Percentiles rank a stretch among this genome's conserved stretches.
phyloP scores from a whole-genome alignment of 2,113 vertebrate genomes.

The Mustela lutreola region DNA sequence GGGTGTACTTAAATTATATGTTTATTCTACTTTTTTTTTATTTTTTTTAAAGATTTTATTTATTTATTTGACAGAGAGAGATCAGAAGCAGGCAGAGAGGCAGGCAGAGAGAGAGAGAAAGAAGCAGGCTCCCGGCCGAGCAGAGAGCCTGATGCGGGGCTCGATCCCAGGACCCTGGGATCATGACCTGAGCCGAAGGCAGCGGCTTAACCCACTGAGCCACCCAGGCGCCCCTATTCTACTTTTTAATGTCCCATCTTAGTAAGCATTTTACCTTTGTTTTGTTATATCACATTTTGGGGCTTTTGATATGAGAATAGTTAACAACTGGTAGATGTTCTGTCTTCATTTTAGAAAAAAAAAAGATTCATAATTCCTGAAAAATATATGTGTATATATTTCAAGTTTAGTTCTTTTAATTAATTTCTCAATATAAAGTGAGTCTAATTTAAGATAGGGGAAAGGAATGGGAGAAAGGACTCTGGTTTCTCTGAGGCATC shows the following conservation, averaged over 20 bases:
- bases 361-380: not conserved
- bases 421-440: constrained; percentile 6
- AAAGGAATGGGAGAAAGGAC: not conserved
- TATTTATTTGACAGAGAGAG: too few species aligned
- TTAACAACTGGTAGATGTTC: not conserved
- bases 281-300: not conserved
- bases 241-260: not conserved
- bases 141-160: too few species aligned
- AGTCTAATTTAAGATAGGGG: not conserved
- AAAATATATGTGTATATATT: not conserved
- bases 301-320: not conserved
- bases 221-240: not conserved
- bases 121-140: too few species aligned
- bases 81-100: too few species aligned
- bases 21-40: not conserved
- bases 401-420: not conserved
- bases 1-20: not conserved
- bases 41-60: too few species aligned
- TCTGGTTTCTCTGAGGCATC: not conserved
- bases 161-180: too few species aligned
- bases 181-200: too few species aligned
- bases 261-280: not conserved
- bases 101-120: too few species aligned
- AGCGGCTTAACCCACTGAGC: too few species aligned
- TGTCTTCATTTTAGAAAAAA: not conserved